Evolutionary conservation across 2,797 vertebrate species (phyloP), one percentile per base, ranked within the genome.

Genomic region (Diceros bicornis): DNA sequence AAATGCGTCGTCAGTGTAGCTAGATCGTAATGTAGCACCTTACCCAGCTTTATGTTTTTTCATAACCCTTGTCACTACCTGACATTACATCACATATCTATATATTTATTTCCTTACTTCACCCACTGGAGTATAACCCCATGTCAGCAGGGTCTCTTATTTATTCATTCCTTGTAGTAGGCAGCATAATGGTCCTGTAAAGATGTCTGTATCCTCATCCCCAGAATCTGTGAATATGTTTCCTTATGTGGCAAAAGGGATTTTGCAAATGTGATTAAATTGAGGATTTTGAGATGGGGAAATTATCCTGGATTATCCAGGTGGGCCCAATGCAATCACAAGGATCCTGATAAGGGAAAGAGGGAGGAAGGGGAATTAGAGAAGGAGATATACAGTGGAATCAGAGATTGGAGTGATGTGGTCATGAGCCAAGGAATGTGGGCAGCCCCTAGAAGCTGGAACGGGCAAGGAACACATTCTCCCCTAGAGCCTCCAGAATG

Each of bases 41-140:
- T 64, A 57, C 27, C 47, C 21, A 29, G 27, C 8, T 88, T 72
- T 77, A n/a, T 50, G 78, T 83, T 93, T 93, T 93, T 91, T 61
- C 57, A 66, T 93, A 64, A 68, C 32, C 18, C 4, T 50, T 81
- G 57, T 85, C 57, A 62, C 20, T 69, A 75, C 68, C 61, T 74
- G 34, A 61, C 27, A 4, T 93, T 57, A 41, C 2, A 64, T 88
- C 44, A 25, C 44, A 18, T 64, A 87, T 79, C 64, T 94, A 5
- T 59, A 7, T 91, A 47, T 91, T 92, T 89, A 37, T 59, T 89
- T 87, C 52, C 61, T 25, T 71, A 2, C 47, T 82, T 96, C 4
- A 72, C 32, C 9, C 50, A 52, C 32, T 93, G 52, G 57, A 83
- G 1, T 89, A n/a, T 52, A 75, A 85, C 7, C 14, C 16, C n/a